These are phyloP conservation scores for Amorpha juglandis DNA, from an alignment of 2,888 invertebrate genomes.

Conservation along the genomic window DNA sequence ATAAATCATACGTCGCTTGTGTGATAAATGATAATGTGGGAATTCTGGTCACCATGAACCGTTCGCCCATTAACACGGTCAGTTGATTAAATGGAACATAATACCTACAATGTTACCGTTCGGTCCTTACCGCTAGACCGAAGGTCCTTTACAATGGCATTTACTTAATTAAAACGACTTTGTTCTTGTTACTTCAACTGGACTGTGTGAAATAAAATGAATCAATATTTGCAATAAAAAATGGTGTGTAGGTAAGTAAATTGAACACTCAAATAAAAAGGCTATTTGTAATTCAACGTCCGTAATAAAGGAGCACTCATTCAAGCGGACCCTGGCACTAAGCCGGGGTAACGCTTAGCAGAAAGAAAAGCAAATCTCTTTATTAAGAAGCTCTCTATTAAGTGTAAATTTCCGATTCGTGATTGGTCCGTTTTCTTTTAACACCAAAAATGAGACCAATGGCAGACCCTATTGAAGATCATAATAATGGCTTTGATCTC, in stretches of 20 bases:
- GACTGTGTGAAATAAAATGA: constrained; percentile 8
- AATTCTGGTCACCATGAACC: constrained; percentile 44
- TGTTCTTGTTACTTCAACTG: constrained; percentile 7
- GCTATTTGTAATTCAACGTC: too few species aligned
- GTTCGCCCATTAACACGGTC: constrained; percentile 72
- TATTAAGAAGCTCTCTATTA: too few species aligned
- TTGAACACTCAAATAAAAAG: too few species aligned
- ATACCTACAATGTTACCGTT: constrained; percentile 40
- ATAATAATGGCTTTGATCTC: too few species aligned
- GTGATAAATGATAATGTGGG: neutral
- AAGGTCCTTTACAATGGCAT: constrained; percentile 21
- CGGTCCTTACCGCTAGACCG: constrained; percentile 20
- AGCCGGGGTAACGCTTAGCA: too few species aligned
- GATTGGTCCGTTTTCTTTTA: too few species aligned
- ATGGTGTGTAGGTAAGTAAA: neutral
- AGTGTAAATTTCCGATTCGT: too few species aligned
- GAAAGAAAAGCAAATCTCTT: too few species aligned
- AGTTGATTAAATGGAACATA: constrained; percentile 67
- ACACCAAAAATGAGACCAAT: too few species aligned
- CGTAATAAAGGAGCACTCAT: too few species aligned
- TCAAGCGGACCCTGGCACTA: too few species aligned
- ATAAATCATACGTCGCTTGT: neutral
- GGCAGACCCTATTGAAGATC: too few species aligned
- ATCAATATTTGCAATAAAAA: neutral
- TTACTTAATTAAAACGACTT: constrained; percentile 22